phyloP scores from a whole-genome alignment of 2,113 vertebrate species.

The Megaceryle maxima region DNA sequence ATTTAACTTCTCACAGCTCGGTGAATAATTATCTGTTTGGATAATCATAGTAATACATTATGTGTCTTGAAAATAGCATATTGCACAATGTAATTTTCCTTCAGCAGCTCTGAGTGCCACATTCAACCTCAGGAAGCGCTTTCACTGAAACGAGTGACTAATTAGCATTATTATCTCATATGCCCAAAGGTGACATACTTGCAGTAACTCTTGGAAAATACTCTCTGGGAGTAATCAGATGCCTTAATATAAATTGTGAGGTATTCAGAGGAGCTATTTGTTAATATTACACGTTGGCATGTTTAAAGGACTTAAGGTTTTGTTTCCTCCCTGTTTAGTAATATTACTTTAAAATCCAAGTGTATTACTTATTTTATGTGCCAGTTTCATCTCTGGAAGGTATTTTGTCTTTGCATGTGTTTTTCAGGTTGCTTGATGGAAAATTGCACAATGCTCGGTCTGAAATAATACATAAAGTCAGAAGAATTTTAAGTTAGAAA shows the following conservation, averaged over 20 bases:
- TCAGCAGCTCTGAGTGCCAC: neutral
- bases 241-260: neutral
- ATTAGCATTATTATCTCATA: neutral
- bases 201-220: neutral
- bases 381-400: neutral
- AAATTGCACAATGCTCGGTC: neutral
- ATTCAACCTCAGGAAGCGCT: neutral
- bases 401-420: neutral
- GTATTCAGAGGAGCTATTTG: neutral
- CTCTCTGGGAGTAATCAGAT: neutral
- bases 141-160: neutral
- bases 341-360: neutral
- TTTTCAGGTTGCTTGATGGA: neutral
- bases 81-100: neutral
- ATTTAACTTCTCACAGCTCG: conserved; percentile 95
- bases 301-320: neutral
- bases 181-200: conserved; percentile 19
- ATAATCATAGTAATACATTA: neutral
- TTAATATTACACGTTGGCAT: neutral
- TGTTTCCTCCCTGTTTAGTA: neutral
- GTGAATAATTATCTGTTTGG: conserved; percentile 70
- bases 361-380: neutral
- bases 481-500: neutral
- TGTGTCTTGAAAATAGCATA: neutral
- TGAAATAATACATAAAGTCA: neutral